Conservation (phyloP, 2,113 vertebrate species). For the Triplophysa rosa region DNA sequence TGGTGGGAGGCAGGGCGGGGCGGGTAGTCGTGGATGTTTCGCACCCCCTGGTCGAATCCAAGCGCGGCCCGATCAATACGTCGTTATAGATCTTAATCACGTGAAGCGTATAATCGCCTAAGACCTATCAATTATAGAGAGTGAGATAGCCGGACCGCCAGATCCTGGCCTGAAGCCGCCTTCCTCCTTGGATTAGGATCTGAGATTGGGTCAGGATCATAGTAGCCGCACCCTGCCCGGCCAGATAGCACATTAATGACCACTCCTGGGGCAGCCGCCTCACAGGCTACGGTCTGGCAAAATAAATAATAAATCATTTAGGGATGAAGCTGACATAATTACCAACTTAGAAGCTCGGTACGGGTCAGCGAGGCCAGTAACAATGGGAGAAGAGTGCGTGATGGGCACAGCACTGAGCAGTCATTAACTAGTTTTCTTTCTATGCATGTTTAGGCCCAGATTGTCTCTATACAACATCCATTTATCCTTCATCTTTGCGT, state of each 20-base stretch:
- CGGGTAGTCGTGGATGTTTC: slow-evolving; percentile 61
- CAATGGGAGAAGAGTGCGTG: slow-evolving; percentile 53
- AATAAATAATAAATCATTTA: slow-evolving; percentile 80
- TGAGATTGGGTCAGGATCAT: slow-evolving; percentile 79
- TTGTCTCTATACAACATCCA: slow-evolving; percentile 2
- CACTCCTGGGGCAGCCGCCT: slow-evolving; percentile 76
- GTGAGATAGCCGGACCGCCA: slow-evolving; percentile 71
- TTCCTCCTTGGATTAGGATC: slow-evolving; percentile 81
- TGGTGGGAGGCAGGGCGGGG: slow-evolving; percentile 6
- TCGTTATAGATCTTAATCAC: slow-evolving; percentile 81
- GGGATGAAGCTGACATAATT: slow-evolving; percentile 75
- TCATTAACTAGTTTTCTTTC: slow-evolving; percentile 47
- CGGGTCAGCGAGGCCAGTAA: slow-evolving; percentile 62
- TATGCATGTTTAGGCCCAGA: slow-evolving; percentile 6
- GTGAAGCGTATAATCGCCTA: slow-evolving; percentile 76
- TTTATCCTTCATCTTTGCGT: slow-evolving; percentile 10
- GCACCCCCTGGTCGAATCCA: slow-evolving; percentile 61
- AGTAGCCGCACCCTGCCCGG: slow-evolving; percentile 69
- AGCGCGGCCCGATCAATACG: slow-evolving; percentile 75
- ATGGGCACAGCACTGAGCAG: slow-evolving; percentile 37
- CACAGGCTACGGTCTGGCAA: slow-evolving; percentile 72
- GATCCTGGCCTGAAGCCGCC: slow-evolving; percentile 79
- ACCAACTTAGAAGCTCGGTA: slow-evolving; percentile 68
- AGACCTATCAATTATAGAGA: slow-evolving; percentile 82
- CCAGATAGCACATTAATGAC: slow-evolving; percentile 80